Conservation (phyloP, 2,797 vertebrate genomes). For the Neosilurus mollespiculum region DNA sequence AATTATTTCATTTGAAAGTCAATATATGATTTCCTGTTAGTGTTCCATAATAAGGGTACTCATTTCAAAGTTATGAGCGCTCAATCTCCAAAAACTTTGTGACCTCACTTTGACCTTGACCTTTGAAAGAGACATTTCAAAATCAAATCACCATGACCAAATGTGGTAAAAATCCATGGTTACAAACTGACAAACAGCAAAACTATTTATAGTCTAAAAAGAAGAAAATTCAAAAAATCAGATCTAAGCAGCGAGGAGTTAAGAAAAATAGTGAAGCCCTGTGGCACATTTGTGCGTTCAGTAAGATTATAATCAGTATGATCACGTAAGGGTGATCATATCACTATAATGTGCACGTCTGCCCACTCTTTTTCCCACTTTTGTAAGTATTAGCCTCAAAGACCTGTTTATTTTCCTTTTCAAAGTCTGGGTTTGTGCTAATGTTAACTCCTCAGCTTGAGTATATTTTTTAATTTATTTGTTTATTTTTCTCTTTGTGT, state of each 20-base stretch:
- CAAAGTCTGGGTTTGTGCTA: background rate
- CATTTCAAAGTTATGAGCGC: too few relatives aligned
- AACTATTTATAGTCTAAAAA: background rate
- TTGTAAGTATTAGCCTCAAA: conserved; percentile 18
- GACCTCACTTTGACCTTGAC: too few relatives aligned
- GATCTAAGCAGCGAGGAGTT: background rate
- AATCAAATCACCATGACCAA: too few relatives aligned
- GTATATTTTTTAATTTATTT: background rate
- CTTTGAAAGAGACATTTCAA: too few relatives aligned
- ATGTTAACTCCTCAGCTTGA: conserved; percentile 6
- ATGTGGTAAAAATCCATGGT: too few relatives aligned
- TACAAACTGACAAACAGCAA: background rate
- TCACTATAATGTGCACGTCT: background rate
- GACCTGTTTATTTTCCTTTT: conserved; percentile 1
- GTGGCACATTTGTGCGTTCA: background rate
- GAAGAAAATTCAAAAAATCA: background rate
- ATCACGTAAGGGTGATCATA: conserved; percentile 5
- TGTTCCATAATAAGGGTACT: too few relatives aligned
- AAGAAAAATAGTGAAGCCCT: background rate
- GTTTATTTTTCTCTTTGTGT: background rate
- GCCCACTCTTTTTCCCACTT: background rate
- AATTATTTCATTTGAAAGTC: too few relatives aligned
- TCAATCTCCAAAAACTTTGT: too few relatives aligned
- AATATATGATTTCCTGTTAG: too few relatives aligned
- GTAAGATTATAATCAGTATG: conserved; percentile 7